Percentiles rank a stretch among this genome's conserved stretches.
phyloP scores from a whole-genome alignment of 2,797 vertebrate genomes.

The Coranthus polyacanthus region DNA sequence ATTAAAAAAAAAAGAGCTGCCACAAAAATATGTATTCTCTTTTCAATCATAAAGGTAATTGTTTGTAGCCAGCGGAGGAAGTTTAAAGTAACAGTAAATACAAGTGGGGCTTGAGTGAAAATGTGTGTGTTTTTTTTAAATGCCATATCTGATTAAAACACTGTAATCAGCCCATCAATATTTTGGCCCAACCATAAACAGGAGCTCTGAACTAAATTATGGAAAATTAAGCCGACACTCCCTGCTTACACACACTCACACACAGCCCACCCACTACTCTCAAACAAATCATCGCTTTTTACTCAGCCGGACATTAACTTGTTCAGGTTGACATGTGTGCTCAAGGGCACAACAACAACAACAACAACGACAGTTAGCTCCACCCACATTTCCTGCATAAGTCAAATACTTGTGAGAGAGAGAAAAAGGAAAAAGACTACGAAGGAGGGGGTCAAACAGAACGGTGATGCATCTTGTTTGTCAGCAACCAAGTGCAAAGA shows the following conservation, averaged over 20 bases:
- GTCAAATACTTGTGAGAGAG: conserved; percentile 66
- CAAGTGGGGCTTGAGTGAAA: background rate
- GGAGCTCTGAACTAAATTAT: conserved; percentile 15
- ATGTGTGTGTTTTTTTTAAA: too few relatives aligned
- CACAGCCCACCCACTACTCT: conserved; percentile 4
- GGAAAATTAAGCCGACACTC: too few relatives aligned
- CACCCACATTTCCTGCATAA: conserved; percentile 72
- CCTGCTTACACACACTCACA: too few relatives aligned
- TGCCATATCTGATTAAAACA: background rate
- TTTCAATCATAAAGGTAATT: conserved; percentile 9
- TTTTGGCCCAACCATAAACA: conserved; percentile 6
- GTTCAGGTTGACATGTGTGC: conserved; percentile 72
- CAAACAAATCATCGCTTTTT: conserved; percentile 48
- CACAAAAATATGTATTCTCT: conserved; percentile 23
- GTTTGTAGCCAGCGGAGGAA: conserved; percentile 7
- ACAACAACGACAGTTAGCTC: conserved; percentile 47
- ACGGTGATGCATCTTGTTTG: conserved; percentile 75
- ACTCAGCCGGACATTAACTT: conserved; percentile 63
- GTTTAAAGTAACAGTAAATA: conserved; percentile 4
- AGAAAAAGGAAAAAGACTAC: conserved; percentile 47
- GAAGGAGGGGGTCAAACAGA: conserved; percentile 58
- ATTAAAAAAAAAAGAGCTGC: too few relatives aligned
- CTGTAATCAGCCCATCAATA: conserved; percentile 1
- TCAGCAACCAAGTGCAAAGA: conserved; percentile 71
- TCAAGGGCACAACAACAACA: conserved; percentile 73